Percentiles rank a stretch among this genome's conserved stretches.
Conservation (phyloP, 1,140 invertebrate species). For the Whitmania pigra region DNA sequence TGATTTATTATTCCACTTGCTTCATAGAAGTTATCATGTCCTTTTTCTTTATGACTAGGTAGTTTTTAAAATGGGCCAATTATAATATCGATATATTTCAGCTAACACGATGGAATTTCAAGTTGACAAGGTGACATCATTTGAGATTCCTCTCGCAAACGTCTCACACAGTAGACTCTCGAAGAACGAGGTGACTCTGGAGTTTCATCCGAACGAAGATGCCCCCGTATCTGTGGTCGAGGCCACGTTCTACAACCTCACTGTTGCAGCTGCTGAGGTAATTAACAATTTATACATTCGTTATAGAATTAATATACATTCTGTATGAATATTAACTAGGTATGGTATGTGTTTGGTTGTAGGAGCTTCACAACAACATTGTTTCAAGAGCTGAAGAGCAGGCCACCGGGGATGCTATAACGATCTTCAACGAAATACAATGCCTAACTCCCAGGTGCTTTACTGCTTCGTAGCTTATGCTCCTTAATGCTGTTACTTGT, state of each 20-base stretch:
- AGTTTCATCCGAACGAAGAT: conserved; percentile 98
- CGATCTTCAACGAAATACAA: conserved; percentile 88
- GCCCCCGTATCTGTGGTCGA: conserved; percentile 89
- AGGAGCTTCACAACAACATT: conserved; percentile 78
- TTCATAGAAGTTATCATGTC: too few relatives aligned
- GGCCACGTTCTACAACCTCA: conserved; percentile 92
- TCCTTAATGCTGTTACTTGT: background rate
- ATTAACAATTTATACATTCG: background rate
- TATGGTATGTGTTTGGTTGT: conserved; percentile 22
- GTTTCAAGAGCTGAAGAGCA: conserved; percentile 93
- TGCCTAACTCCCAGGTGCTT: conserved; percentile 86
- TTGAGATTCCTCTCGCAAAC: conserved; percentile 89
- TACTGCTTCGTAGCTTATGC: background rate
- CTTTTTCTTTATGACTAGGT: background rate
- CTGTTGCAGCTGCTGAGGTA: conserved; percentile 54
- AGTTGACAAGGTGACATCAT: conserved; percentile 69
- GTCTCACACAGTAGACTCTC: conserved; percentile 91
- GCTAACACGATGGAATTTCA: conserved; percentile 80
- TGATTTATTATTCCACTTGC: background rate
- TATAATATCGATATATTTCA: conserved; percentile 28
- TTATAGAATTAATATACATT: too few relatives aligned
- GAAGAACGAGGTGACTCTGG: conserved; percentile 95
- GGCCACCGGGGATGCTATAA: conserved; percentile 91
- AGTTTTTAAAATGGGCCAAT: background rate
- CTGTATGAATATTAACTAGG: background rate